Base-by-base conservation (phyloP, 1,140 invertebrate species). In the Hyles euphorbiae region DNA sequence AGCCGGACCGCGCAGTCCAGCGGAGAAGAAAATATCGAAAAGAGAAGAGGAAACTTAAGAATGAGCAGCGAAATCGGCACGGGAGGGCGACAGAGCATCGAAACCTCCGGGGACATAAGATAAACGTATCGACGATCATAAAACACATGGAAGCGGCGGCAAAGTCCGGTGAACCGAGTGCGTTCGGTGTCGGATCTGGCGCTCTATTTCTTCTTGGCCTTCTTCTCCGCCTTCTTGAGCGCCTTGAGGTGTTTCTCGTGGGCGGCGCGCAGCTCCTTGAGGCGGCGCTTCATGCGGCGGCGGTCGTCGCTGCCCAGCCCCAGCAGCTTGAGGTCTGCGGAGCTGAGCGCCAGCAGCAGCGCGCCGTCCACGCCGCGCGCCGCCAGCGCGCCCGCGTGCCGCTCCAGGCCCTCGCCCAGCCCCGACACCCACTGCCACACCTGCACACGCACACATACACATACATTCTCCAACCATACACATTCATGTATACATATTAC, bases 401-500 rank as follows among this genome's bases (percentile, higher is more conserved):
- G 93, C 69, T 98, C 96, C 77, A 98, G 83, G 34, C 95, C 94
- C 33, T 92, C 89, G 43, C 94, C 94, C 50, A 96, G 89, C 8
- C 92, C 92, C 62, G 94, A 90, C 48, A 98, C 89, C 96, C 97
- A 98, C 77, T 97, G 95, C 81, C 95, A 95, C 2, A 98, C 96
- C 95, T 96, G 65, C 69, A 56, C 34, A 11, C 6, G 11, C 3
- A 60, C 5, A 10, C n/a, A 11, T 6, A 10, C 22, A 33, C 46
- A 7, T 8, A 8, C n/a, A 45, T 45, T 45, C 22, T 22, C 22
- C 22, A 22, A 22, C 22, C 22, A 22, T 22, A 22, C 1, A 22
- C 22, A 22, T 22, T n/a, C 22, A 22, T 22, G 22, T 22, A 22
- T 22, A 22, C 22, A 22, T 22, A 22, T 22, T 22, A 22, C 22